phyloP scores from a whole-genome alignment of 2,888 invertebrate species.

The Drosophila mimetica region DNA sequence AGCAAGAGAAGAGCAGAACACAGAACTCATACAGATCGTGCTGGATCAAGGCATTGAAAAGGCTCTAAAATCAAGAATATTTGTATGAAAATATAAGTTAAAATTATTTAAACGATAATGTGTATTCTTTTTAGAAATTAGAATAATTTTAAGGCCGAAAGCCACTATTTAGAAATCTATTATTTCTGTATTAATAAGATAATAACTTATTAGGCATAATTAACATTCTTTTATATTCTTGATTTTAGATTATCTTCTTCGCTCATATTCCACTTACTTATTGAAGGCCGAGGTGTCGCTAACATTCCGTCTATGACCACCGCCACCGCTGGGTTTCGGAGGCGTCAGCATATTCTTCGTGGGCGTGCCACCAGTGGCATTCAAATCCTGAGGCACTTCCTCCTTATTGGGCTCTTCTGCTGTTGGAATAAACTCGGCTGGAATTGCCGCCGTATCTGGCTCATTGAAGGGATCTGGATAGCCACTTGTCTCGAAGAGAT shows the following conservation, averaged over 20 bases:
- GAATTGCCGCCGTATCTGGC: slow-evolving; percentile 23
- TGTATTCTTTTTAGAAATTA: too few species aligned
- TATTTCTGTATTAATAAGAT: too few species aligned
- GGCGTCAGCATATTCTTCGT: slow-evolving; percentile 82
- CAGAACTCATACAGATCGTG: slow-evolving; percentile 59
- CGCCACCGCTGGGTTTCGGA: slow-evolving; percentile 68
- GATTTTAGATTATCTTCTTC: slow-evolving; percentile 13
- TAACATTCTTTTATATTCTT: background rate
- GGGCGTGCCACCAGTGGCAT: slow-evolving; percentile 65
- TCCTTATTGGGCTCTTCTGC: slow-evolving; percentile 26
- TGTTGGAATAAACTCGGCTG: slow-evolving; percentile 51
- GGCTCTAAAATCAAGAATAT: slow-evolving; percentile 7
- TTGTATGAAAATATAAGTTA: background rate
- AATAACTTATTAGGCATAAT: too few species aligned
- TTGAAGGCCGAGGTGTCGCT: slow-evolving; percentile 93
- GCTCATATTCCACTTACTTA: slow-evolving; percentile 87
- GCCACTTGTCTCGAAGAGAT: slow-evolving; percentile 87
- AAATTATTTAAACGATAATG: background rate
- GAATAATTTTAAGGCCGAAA: too few species aligned
- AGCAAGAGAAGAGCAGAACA: slow-evolving; percentile 66
- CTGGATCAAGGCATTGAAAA: slow-evolving; percentile 20
- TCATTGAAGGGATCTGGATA: slow-evolving; percentile 89
- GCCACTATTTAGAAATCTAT: too few species aligned
- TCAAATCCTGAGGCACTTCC: slow-evolving; percentile 21
- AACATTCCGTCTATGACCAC: slow-evolving; percentile 91